Conservation (phyloP, 2,888 invertebrate species). For the Caradrina kadenii region DNA sequence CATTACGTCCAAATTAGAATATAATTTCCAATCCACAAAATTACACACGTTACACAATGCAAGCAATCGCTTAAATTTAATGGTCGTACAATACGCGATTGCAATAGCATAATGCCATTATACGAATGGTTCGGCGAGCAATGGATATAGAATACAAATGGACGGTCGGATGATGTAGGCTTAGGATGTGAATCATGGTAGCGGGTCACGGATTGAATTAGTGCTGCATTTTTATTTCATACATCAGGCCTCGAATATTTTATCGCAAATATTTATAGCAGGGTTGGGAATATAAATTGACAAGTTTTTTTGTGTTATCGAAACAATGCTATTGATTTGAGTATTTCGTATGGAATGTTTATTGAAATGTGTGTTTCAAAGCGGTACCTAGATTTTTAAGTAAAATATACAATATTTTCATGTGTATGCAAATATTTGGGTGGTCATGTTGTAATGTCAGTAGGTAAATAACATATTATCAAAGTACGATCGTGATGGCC, state of each 20-base stretch:
- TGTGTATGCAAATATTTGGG: no score
- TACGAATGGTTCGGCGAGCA: slow-evolving; percentile 36
- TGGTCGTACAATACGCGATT: slow-evolving; percentile 48
- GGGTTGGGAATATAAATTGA: slow-evolving; percentile 31
- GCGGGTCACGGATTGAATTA: slow-evolving; percentile 46
- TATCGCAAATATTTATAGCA: slow-evolving; percentile 45
- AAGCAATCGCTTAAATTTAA: slow-evolving; percentile 45
- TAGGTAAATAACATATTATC: no score
- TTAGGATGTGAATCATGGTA: slow-evolving; percentile 57
- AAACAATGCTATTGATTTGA: slow-evolving; percentile 3
- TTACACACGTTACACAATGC: slow-evolving; percentile 18
- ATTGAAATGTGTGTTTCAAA: slow-evolving; percentile 10
- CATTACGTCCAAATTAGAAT: slow-evolving; percentile 5
- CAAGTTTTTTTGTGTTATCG: slow-evolving; percentile 19
- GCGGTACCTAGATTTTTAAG: background rate
- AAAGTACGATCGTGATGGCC: no score
- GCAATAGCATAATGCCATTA: slow-evolving; percentile 55
- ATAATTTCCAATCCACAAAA: slow-evolving; percentile 14
- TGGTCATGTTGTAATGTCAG: no score
- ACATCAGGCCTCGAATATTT: slow-evolving; percentile 31
- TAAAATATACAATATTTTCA: no score
- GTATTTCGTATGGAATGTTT: slow-evolving; percentile 7
- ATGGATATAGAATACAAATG: slow-evolving; percentile 62
- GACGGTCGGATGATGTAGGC: slow-evolving; percentile 46
- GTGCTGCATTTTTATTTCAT: slow-evolving; percentile 50